Evolutionary conservation across 2,797 vertebrate species (phyloP).

Genomic region (Choloepus didactylus): DNA sequence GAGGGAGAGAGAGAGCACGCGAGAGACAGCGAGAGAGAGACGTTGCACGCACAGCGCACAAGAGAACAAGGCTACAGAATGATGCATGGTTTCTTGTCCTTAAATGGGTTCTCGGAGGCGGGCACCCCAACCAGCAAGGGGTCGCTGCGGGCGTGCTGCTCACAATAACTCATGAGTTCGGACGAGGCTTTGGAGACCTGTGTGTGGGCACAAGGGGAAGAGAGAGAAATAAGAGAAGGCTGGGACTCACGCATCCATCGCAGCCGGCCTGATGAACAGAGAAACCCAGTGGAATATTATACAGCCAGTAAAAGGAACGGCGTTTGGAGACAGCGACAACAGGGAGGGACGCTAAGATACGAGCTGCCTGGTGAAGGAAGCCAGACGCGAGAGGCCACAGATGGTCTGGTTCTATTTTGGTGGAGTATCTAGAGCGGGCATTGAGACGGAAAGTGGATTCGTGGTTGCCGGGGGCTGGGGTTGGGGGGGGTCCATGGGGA

Average conservation of each 20-base stretch:
- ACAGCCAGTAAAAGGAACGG: accelerated
- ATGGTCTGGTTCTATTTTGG: accelerated
- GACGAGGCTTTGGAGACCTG: slow-evolving; percentile 97
- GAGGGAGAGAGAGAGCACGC: not conserved
- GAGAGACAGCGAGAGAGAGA: not conserved
- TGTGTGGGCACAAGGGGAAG: not conserved
- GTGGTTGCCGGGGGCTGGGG: too few relatives aligned
- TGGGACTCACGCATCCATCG: accelerated
- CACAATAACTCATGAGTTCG: slow-evolving; percentile 98
- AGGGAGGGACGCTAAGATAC: accelerated
- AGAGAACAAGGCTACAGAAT: slow-evolving; percentile 92
- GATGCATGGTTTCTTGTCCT: slow-evolving; percentile 98
- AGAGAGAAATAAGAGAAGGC: not conserved
- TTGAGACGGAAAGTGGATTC: not conserved
- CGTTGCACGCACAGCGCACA: accelerated
- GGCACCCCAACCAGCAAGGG: slow-evolving; percentile 97
- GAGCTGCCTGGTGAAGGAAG: accelerated
- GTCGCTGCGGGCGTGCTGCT: slow-evolving; percentile 95
- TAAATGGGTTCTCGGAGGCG: slow-evolving; percentile 98
- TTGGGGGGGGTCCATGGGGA: too few relatives aligned
- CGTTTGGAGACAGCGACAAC: accelerated
- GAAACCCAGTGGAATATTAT: not conserved
- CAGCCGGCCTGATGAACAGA: too few relatives aligned
- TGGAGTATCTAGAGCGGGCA: not conserved
- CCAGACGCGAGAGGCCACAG: not conserved